Conservation (phyloP, 1,140 invertebrate genomes). For the Drosophila albomicans region DNA sequence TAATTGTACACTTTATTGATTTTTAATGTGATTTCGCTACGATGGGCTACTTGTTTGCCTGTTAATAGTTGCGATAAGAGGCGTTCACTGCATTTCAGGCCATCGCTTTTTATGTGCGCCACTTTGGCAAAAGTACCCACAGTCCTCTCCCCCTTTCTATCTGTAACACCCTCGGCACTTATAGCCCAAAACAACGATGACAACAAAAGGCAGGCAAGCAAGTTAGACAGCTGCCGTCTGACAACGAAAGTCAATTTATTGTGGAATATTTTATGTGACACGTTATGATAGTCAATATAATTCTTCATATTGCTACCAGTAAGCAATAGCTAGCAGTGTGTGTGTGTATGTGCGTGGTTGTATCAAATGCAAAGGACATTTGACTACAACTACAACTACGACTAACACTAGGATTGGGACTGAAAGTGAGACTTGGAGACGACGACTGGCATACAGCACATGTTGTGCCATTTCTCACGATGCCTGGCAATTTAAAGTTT, state of each 20-base stretch:
- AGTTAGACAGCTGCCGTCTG: constrained; percentile 53
- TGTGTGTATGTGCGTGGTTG: constrained; percentile 5
- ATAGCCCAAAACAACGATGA: constrained; percentile 8
- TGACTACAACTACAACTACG: constrained; percentile 2
- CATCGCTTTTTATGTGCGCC: constrained; percentile 70
- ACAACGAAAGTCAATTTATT: constrained; percentile 80
- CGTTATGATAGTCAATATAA: constrained; percentile 82
- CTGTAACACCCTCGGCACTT: background rate
- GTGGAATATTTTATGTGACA: constrained; percentile 82
- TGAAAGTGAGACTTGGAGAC: background rate
- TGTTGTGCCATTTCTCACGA: constrained; percentile 72
- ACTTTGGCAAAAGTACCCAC: constrained; percentile 66
- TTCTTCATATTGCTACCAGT: constrained; percentile 54
- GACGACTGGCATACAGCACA: constrained; percentile 39
- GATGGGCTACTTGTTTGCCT: constrained; percentile 55
- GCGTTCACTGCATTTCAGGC: constrained; percentile 36
- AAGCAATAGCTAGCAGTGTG: constrained; percentile 2
- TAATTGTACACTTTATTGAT: constrained; percentile 82
- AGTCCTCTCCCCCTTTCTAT: constrained; percentile 10
- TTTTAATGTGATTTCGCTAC: constrained; percentile 74
- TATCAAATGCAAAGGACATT: constrained; percentile 30
- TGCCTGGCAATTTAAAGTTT: constrained; percentile 67
- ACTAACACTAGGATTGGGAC: background rate
- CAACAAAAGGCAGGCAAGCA: background rate
- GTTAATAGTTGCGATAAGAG: constrained; percentile 77